phyloP scores from a whole-genome alignment of 2,888 invertebrate genomes.

The Eutolmus rufibarbis region DNA sequence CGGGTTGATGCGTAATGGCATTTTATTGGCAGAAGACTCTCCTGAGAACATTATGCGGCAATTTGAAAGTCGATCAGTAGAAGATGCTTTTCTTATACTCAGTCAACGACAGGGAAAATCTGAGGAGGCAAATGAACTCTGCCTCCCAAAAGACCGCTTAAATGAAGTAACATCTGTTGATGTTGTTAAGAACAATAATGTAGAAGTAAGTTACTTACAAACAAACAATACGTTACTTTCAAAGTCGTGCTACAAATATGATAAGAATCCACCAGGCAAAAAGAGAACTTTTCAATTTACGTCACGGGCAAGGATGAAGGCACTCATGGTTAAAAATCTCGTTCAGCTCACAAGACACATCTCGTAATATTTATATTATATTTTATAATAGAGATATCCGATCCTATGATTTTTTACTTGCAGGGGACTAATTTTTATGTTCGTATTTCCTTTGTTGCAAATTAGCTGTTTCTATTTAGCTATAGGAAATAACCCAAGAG shows the following conservation, averaged over 20 bases:
- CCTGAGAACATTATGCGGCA: conserved; percentile 74
- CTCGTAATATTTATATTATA: conserved; percentile 64
- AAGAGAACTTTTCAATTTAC: conserved; percentile 56
- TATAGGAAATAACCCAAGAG: conserved; percentile 78
- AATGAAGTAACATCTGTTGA: not conserved
- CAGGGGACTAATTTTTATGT: conserved; percentile 82
- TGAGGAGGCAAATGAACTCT: conserved; percentile 51
- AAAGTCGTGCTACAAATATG: not conserved
- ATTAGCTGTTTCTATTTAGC: conserved; percentile 80
- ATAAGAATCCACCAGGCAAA: conserved; percentile 46
- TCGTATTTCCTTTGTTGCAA: conserved; percentile 83
- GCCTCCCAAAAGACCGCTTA: not conserved
- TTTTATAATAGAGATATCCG: not conserved
- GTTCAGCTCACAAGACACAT: conserved; percentile 75
- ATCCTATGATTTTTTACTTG: conserved; percentile 51
- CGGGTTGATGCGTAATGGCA: conserved; percentile 87
- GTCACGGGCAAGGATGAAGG: conserved; percentile 66
- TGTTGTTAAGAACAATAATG: not conserved
- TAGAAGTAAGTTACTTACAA: conserved; percentile 28
- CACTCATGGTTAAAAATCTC: conserved; percentile 74
- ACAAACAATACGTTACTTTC: conserved; percentile 53
- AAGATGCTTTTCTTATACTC: conserved; percentile 86
- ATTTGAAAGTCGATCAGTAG: conserved; percentile 77
- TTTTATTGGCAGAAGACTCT: conserved; percentile 83
- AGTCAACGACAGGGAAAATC: conserved; percentile 67